Percentiles rank a stretch among this genome's conserved stretches.
Evolutionary conservation across 23 tunicate species (phyloP).

Genomic region (Styela clava): DNA sequence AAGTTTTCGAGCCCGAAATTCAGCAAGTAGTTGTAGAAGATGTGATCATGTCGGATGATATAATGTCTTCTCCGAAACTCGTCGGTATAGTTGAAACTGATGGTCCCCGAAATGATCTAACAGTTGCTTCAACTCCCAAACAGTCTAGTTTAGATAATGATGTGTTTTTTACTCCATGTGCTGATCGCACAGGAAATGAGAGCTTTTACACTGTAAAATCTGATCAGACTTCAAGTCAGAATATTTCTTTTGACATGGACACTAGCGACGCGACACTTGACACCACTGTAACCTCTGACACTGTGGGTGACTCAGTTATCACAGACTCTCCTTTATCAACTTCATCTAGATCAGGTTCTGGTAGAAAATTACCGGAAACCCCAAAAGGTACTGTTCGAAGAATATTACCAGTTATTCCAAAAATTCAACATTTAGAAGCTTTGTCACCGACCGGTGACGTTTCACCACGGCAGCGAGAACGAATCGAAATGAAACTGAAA

Average conservation of each 20-base stretch:
- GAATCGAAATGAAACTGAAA: constrained; percentile 16
- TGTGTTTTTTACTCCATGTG: constrained; percentile 6
- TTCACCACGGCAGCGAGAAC: constrained; percentile 16
- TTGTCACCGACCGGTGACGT: background rate
- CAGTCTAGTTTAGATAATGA: constrained; percentile 30
- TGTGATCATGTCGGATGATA: background rate
- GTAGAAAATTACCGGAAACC: constrained; percentile 14
- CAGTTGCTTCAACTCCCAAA: background rate
- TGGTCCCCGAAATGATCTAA: background rate
- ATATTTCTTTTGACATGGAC: constrained; percentile 11
- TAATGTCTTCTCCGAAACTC: background rate
- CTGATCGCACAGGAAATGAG: background rate
- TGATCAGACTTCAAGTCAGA: constrained; percentile 1
- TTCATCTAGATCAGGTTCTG: background rate
- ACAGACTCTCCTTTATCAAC: constrained; percentile 34
- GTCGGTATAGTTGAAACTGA: background rate
- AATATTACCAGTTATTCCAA: constrained; percentile 51
- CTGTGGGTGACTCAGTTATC: constrained; percentile 19
- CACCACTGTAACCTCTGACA: constrained; percentile 12
- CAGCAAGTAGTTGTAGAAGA: background rate
- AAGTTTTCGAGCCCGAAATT: background rate
- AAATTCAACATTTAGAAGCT: constrained; percentile 68
- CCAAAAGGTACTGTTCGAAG: constrained; percentile 12
- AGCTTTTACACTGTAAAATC: constrained; percentile 19
- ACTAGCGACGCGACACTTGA: background rate